These are phyloP conservation scores for Solenopsis fugax DNA, from an alignment of 1,140 invertebrate species.

Conservation along the genomic window DNA sequence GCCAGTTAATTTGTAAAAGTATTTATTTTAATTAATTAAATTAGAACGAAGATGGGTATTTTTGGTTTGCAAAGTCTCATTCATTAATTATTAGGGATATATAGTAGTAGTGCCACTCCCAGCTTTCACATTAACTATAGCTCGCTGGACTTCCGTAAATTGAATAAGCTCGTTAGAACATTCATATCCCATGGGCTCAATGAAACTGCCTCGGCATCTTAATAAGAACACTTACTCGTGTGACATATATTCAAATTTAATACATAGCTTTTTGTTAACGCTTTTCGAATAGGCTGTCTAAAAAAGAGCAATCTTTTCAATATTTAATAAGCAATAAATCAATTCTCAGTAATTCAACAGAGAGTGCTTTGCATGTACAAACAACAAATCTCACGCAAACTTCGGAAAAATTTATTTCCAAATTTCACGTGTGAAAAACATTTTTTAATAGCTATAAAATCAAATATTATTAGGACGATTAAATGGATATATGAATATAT, in stretches of 20 bases:
- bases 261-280: neutral
- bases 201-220: neutral
- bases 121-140: constrained; percentile 25
- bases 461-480: neutral
- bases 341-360: neutral
- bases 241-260: constrained; percentile 28
- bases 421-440: neutral
- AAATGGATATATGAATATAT: neutral
- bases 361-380: neutral
- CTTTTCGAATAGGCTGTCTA: neutral
- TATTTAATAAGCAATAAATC: neutral
- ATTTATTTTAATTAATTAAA: constrained; percentile 37
- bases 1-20: constrained; percentile 6
- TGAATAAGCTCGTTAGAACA: constrained; percentile 55
- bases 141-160: constrained; percentile 24
- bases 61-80: neutral
- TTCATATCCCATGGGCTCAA: constrained; percentile 10
- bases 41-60: neutral
- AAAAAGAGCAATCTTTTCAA: neutral
- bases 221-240: neutral
- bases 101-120: neutral
- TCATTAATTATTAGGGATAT: constrained; percentile 20
- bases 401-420: neutral
- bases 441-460: neutral
- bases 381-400: neutral